Base-by-base conservation (phyloP, 1,140 invertebrate genomes). In the Amyelois transitella region DNA sequence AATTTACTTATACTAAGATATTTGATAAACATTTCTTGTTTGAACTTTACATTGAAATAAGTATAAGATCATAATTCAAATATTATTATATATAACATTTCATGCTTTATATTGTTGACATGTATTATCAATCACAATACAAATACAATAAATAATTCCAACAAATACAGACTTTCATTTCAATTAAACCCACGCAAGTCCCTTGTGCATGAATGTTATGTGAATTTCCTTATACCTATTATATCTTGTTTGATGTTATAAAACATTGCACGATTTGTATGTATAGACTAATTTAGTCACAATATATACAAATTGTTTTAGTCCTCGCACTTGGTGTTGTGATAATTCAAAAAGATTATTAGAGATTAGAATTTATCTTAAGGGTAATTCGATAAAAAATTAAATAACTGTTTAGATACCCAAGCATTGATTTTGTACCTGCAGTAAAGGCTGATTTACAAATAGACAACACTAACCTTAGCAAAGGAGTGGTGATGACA, bases 121-220 rank as follows among this genome's bases (percentile, higher is more conserved):
- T 28, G 25, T 28, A 28, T 28, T 28, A 28, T 24, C n/a, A 47
- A 10, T 44, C 18, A 47, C 44, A 5, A 28, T 28, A 28, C 7
- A 24, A 47, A 19, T 53, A 72, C 69, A 77, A 74, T 77, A 80
- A 80, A 77, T 51, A 55, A 53, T 62, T 62, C 53, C 65, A 54
- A 53, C 64, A 58, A 52, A 61, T 57, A 70, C 69, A 58, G 75
- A 76, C 72, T 80, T 80, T 80, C 64, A 77, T 77, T 78, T 75
- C 38, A 53, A 62, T 51, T 10, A 17, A 18, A 18, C 50, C 58
- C 59, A 43, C 32, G 1, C 55, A 32, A 53, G 18, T 44, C 8
- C 4, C 7, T 28, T 28, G 25, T 28, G 2, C 2, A 12, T 28
- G 25, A 6, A 28, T 47, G 44, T 47, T 47, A 20, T 47, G 20